Percentiles rank a stretch among this genome's conserved stretches.
Evolutionary conservation across 2,113 vertebrate species (phyloP).

Genomic region (Anarrhichthys ocellatus): DNA sequence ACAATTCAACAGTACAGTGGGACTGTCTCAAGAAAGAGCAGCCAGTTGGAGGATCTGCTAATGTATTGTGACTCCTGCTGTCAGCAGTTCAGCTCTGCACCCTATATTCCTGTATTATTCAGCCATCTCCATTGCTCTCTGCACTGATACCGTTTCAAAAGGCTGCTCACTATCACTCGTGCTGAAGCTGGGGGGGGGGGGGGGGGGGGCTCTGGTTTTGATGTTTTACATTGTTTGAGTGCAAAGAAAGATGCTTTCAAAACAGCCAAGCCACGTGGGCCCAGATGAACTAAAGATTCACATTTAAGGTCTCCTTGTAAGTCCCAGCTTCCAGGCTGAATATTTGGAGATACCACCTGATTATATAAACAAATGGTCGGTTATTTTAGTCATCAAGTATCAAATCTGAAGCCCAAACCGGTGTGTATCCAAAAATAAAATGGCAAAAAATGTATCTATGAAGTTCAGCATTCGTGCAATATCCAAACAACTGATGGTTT

Average conservation of each 20-base stretch:
- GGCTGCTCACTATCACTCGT: constrained; percentile 53
- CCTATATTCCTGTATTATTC: constrained; percentile 67
- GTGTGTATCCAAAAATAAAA: neutral
- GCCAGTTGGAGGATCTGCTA: constrained; percentile 63
- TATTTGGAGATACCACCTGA: constrained; percentile 9
- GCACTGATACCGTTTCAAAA: constrained; percentile 62
- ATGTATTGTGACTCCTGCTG: constrained; percentile 82
- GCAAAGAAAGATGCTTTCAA: constrained; percentile 49
- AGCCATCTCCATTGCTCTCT: constrained; percentile 49
- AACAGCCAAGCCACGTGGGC: constrained; percentile 46
- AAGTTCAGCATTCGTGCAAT: neutral
- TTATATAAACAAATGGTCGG: neutral
- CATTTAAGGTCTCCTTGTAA: constrained; percentile 12
- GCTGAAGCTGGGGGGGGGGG: constrained; percentile 22
- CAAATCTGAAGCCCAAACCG: neutral
- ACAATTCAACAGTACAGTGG: constrained; percentile 64
- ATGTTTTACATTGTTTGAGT: constrained; percentile 50
- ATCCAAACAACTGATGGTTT: neutral
- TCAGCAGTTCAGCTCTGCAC: constrained; percentile 72
- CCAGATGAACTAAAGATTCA: constrained; percentile 29
- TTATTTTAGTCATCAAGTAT: constrained; percentile 10
- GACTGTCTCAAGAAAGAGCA: constrained; percentile 64
- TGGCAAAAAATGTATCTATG: neutral
- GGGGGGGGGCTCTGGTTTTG: constrained; percentile 41
- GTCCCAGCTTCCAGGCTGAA: neutral